Conservation (phyloP, 2,797 vertebrate genomes). For the Scolopax rusticola region DNA sequence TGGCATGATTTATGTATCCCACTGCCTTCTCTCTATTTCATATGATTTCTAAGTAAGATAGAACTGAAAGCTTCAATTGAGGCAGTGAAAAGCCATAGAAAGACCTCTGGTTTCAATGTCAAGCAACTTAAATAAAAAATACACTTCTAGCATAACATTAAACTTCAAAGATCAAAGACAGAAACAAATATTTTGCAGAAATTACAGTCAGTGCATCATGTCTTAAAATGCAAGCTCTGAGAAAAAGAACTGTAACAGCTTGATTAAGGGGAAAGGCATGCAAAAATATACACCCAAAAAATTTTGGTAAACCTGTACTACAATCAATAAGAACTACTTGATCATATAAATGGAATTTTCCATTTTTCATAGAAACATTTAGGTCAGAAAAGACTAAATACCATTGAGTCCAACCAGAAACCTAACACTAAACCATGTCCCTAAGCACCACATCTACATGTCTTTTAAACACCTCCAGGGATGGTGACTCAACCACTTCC, state of each 20-base stretch:
- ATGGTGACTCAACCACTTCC: background rate
- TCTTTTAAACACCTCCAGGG: background rate
- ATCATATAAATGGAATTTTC: background rate
- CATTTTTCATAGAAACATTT: background rate
- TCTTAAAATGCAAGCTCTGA: background rate
- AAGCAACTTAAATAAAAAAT: background rate
- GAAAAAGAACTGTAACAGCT: background rate
- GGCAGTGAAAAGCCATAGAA: background rate
- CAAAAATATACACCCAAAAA: background rate
- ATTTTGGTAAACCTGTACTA: background rate
- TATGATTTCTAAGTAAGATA: background rate
- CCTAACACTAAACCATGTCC: background rate
- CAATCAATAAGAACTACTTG: background rate
- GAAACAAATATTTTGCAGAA: background rate
- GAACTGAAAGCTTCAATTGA: background rate
- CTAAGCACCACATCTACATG: fast-evolving
- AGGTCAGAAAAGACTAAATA: background rate
- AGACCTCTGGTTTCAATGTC: background rate
- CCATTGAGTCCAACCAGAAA: background rate
- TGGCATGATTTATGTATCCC: background rate
- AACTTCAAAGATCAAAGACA: background rate
- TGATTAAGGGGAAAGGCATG: background rate
- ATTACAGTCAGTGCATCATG: background rate
- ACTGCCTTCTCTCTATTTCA: background rate
- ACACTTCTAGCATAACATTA: background rate